Evolutionary conservation across 2,888 invertebrate genomes (phyloP).

Genomic region (Drosophila sordidula): DNA sequence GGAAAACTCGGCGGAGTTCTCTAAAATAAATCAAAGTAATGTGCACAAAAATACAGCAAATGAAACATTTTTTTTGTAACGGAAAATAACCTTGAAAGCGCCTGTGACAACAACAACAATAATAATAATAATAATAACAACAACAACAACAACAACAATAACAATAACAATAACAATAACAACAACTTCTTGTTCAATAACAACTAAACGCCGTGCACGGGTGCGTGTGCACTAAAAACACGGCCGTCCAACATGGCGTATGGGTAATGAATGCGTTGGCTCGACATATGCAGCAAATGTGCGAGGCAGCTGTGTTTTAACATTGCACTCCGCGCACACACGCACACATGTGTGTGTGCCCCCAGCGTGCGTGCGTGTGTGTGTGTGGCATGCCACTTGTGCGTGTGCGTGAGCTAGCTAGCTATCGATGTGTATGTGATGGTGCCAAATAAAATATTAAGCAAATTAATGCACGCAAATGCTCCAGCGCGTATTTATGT

Average conservation of each 20-base stretch:
- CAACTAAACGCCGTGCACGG: constrained; percentile 25
- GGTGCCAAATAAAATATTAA: constrained; percentile 67
- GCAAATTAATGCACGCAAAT: constrained; percentile 59
- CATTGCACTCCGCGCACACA: constrained; percentile 34
- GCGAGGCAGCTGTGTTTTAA: constrained; percentile 49
- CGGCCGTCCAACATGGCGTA: constrained; percentile 69
- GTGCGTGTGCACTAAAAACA: constrained; percentile 56
- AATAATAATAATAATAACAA: neutral
- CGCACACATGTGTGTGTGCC: constrained; percentile 5
- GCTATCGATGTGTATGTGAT: constrained; percentile 23
- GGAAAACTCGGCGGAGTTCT: constrained; percentile 25
- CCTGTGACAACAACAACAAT: constrained; percentile 8
- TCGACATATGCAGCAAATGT: constrained; percentile 65
- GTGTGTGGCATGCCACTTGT: constrained; percentile 31
- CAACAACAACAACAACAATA: neutral
- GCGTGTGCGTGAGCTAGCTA: constrained; percentile 29
- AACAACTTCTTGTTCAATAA: constrained; percentile 16
- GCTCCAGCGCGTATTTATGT: constrained; percentile 32
- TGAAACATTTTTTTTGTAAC: constrained; percentile 49
- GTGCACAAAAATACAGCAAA: constrained; percentile 33
- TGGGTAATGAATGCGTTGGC: constrained; percentile 51
- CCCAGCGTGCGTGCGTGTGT: constrained; percentile 5
- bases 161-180: constrained; percentile 14
- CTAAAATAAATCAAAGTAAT: constrained; percentile 19
- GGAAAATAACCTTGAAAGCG: constrained; percentile 73